Base-by-base conservation (phyloP, 1,140 invertebrate species). In the Cylas formicarius region DNA sequence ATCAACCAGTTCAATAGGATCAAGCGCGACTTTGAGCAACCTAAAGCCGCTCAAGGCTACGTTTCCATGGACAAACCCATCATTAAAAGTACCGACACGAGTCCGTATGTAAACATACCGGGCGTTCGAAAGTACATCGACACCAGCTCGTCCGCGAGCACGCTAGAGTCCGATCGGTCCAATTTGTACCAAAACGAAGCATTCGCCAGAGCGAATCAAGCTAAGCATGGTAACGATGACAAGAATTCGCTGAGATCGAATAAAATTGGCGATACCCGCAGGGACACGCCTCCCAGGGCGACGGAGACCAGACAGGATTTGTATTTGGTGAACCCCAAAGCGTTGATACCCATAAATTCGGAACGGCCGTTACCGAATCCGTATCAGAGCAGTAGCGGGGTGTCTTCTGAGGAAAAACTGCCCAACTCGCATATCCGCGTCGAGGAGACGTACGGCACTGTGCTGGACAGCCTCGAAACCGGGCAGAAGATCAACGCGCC, bases 271-370 rank as follows among this genome's bases (percentile, higher is more conserved):
- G 46, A 44, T 29, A 14, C 18, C 13, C 39, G 46, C 47, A 35
- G 47, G 24, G 52, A 58, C 21, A 63, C 57, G n/a, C 58, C 60
- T 13, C 61, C 55, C 1, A 37, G 58, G 27, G 49, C 59, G 17
- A 33, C 56, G 28, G 58, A 62, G 38, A 55, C 57, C 8, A 52
- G 51, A 21, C 53, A 56, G 37, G 57, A 57, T 34, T 46, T 60
- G 3, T 48, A 55, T 32, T 32, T 66, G 9, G 54, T 66, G 8
- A 61, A 64, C 46, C 61, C 63, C 3, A 63, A 59, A 48, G 61
- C 63, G 16, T 20, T 59, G 24, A 64, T 63, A 29, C 62, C 60
- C 13, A 61, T 65, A 11, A 65, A 55, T 52, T 62, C 62, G 0
- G 61, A 62, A 48, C 50, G 62, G 40, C 36, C 60, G 3, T 37